Conservation (phyloP, 2,888 invertebrate species). For the Cordilura impudica region DNA sequence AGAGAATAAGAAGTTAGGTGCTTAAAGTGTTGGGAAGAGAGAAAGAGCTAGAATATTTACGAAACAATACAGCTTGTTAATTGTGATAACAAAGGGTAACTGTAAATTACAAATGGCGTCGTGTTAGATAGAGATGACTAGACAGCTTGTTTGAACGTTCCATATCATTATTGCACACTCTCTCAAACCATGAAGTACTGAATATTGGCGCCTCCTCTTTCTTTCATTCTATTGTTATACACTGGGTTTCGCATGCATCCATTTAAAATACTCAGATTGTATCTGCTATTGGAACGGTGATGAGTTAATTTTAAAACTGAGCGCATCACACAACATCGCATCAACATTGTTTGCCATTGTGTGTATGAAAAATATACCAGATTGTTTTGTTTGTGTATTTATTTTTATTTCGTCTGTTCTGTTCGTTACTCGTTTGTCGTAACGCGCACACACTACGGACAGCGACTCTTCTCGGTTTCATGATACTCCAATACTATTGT, state of each 20-base stretch:
- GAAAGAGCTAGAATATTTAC: not conserved
- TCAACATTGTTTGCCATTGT: slow-evolving; percentile 13
- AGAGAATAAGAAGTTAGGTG: not conserved
- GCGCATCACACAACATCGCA: slow-evolving; percentile 44
- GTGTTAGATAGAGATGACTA: slow-evolving; percentile 45
- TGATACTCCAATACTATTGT: slow-evolving; percentile 1
- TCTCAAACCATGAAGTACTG: slow-evolving; percentile 10
- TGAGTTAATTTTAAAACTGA: slow-evolving; percentile 61
- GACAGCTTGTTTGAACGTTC: not conserved
- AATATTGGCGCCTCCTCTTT: slow-evolving; percentile 48
- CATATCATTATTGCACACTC: slow-evolving; percentile 63
- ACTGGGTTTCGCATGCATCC: slow-evolving; percentile 55
- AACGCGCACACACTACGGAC: slow-evolving; percentile 10
- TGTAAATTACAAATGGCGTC: slow-evolving; percentile 60
- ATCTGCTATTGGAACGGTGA: slow-evolving; percentile 61
- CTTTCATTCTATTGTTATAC: slow-evolving; percentile 38
- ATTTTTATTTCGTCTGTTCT: slow-evolving; percentile 5
- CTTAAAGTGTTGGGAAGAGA: not conserved
- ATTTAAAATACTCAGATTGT: slow-evolving; percentile 60
- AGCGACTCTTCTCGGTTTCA: slow-evolving; percentile 29
- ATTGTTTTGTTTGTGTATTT: slow-evolving; percentile 18
- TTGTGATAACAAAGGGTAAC: slow-evolving; percentile 11
- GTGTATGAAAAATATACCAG: not conserved
- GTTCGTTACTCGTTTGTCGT: not conserved
- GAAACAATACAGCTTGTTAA: slow-evolving; percentile 51